A percentile compares a stretch with the other conserved stretches of the same genome.
Evolutionary conservation across 2,888 invertebrate species (phyloP).

Genomic region (Drosophila paramelanica): DNA sequence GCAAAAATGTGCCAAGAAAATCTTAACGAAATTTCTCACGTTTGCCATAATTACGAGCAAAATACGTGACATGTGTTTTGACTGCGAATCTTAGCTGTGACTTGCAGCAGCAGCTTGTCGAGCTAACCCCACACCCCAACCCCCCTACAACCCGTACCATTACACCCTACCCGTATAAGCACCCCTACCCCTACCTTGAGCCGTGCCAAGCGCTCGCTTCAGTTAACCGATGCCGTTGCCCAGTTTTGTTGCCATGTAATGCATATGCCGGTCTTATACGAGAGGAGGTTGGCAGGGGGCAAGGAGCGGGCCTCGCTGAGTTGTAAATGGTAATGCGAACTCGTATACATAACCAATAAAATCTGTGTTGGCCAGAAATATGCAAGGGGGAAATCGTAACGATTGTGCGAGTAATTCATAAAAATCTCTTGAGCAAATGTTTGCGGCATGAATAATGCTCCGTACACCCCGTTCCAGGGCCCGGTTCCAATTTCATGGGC

Average conservation of each 20-base stretch:
- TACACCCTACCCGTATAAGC: background rate
- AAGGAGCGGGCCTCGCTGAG: slow-evolving; percentile 25
- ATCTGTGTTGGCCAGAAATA: slow-evolving; percentile 60
- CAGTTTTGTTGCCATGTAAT: slow-evolving; percentile 7
- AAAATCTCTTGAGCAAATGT: slow-evolving; percentile 77
- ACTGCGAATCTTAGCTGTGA: slow-evolving; percentile 67
- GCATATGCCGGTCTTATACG: background rate
- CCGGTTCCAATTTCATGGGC: slow-evolving; percentile 19
- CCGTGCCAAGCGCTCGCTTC: background rate
- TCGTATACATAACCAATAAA: slow-evolving; percentile 59
- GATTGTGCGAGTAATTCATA: slow-evolving; percentile 68
- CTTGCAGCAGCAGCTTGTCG: slow-evolving; percentile 45
- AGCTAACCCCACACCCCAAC: slow-evolving; percentile 1
- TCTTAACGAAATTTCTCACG: slow-evolving; percentile 82
- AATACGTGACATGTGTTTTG: slow-evolving; percentile 81
- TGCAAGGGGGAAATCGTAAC: slow-evolving; percentile 34
- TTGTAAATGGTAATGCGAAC: slow-evolving; percentile 68
- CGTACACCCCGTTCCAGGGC: background rate
- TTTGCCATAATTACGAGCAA: slow-evolving; percentile 81
- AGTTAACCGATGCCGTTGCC: slow-evolving; percentile 9
- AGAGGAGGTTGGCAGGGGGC: background rate
- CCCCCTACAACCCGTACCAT: background rate
- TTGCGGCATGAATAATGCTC: slow-evolving; percentile 63
- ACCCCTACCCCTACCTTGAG: background rate
- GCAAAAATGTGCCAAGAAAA: slow-evolving; percentile 73